A percentile compares a stretch with the other conserved stretches of the same genome.
Evolutionary conservation across 2,797 vertebrate genomes (phyloP).

Genomic region (Molossus molossus): DNA sequence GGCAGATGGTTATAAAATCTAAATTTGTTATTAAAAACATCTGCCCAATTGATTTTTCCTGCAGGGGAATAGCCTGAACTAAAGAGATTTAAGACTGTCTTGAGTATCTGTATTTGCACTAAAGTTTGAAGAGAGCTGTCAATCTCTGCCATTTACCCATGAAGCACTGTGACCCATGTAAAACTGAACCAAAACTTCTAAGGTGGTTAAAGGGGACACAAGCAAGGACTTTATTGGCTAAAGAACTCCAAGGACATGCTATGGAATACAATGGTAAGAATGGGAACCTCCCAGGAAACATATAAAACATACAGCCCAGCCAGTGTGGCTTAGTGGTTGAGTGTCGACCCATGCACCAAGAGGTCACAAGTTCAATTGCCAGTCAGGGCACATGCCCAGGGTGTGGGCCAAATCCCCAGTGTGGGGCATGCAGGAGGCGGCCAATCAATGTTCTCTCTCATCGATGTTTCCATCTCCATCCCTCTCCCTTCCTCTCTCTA

Average conservation of each 20-base stretch:
- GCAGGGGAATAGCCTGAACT: neutral
- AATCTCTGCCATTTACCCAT: neutral
- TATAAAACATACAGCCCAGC: neutral
- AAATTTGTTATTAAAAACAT: slow-evolving; percentile 53
- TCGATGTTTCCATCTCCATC: no score
- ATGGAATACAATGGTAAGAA: neutral
- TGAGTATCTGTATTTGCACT: neutral
- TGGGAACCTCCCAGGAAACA: neutral
- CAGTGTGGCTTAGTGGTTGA: no score
- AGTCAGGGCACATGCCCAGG: no score
- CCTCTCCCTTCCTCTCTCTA: no score
- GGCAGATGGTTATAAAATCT: neutral
- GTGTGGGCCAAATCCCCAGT: no score
- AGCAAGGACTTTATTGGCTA: neutral
- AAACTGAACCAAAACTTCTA: neutral
- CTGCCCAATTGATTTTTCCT: neutral
- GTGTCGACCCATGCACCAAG: no score
- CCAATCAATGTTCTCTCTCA: no score
- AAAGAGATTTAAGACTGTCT: slow-evolving; percentile 17
- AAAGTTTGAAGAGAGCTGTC: neutral
- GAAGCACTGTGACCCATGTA: neutral
- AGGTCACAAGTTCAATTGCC: no score
- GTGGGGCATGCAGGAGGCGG: no score
- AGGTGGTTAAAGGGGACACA: neutral
- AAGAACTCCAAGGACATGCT: neutral